These are phyloP conservation scores for Tyrannus savana DNA, from an alignment of 2,113 vertebrate species.

Conservation along the genomic window DNA sequence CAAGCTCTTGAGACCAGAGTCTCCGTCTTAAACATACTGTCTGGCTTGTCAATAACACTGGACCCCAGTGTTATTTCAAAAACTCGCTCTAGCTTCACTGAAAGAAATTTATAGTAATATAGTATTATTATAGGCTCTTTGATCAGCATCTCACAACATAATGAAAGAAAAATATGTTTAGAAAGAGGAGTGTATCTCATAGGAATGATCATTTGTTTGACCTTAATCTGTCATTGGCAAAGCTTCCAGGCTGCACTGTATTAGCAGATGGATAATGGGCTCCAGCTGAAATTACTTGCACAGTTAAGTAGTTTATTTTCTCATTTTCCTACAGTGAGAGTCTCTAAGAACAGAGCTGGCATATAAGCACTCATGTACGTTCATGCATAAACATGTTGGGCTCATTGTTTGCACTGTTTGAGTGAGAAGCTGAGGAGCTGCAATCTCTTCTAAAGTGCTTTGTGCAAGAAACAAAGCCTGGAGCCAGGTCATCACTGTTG, in stretches of 20 bases:
- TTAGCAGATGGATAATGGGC: conserved; percentile 73
- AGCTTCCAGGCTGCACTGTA: conserved; percentile 44
- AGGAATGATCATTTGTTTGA: conserved; percentile 32
- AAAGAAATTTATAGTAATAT: not conserved
- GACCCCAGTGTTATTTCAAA: not conserved
- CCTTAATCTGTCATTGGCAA: conserved; percentile 70
- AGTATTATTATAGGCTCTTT: not conserved
- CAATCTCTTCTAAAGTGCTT: not conserved
- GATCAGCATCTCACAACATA: not conserved
- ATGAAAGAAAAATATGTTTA: not conserved
- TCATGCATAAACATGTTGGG: not conserved
- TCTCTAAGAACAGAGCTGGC: conserved; percentile 9
- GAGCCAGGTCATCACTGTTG: not conserved
- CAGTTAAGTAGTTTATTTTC: conserved; percentile 60
- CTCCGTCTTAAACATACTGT: not conserved
- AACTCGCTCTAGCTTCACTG: not conserved
- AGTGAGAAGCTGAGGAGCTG: not conserved
- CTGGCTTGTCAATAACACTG: not conserved
- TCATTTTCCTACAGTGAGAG: conserved; percentile 39
- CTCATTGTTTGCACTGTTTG: not conserved
- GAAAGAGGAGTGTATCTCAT: not conserved
- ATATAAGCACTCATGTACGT: not conserved
- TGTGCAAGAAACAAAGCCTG: not conserved
- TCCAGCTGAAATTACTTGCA: conserved; percentile 71
- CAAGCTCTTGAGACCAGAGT: not conserved